These are phyloP conservation scores for Serrognathus titanus DNA, from an alignment of 2,888 invertebrate genomes.

Conservation along the genomic window DNA sequence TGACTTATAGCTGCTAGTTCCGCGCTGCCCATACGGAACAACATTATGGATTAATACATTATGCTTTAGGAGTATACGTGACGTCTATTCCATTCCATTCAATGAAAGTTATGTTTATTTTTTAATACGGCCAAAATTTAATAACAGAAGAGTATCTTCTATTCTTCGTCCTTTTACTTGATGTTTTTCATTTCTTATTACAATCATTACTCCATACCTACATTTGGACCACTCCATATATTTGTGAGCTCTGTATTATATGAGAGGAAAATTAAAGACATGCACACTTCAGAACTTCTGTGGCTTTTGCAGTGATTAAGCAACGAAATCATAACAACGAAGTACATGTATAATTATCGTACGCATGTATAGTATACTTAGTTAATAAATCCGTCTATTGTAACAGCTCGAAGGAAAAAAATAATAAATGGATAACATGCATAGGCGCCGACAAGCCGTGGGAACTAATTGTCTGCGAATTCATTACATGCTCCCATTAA, in stretches of 20 bases:
- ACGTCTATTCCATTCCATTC: slow-evolving; percentile 8
- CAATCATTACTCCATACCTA: too few relatives aligned
- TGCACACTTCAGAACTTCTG: too few relatives aligned
- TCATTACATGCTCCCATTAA: slow-evolving; percentile 20
- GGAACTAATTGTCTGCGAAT: slow-evolving; percentile 26
- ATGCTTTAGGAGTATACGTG: slow-evolving; percentile 9
- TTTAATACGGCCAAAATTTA: too few relatives aligned
- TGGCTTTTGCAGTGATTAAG: too few relatives aligned
- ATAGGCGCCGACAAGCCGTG: slow-evolving; percentile 27
- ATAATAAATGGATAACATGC: not conserved
- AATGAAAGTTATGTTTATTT: not conserved
- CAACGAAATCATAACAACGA: not conserved
- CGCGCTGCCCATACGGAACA: slow-evolving; percentile 16
- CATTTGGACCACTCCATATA: too few relatives aligned
- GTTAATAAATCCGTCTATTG: not conserved
- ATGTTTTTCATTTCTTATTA: too few relatives aligned
- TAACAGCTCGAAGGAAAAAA: not conserved
- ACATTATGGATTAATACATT: slow-evolving; percentile 13
- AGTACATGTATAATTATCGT: not conserved
- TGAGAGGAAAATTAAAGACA: too few relatives aligned
- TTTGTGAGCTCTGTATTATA: too few relatives aligned
- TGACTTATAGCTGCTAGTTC: slow-evolving; percentile 23
- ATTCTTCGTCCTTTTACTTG: too few relatives aligned
- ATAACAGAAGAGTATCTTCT: too few relatives aligned
- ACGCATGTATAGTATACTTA: not conserved